These are phyloP conservation scores for Hormiphora californensis DNA, from an alignment of 37 sponge, comb jelly and placozoan genomes.

Conservation along the genomic window DNA sequence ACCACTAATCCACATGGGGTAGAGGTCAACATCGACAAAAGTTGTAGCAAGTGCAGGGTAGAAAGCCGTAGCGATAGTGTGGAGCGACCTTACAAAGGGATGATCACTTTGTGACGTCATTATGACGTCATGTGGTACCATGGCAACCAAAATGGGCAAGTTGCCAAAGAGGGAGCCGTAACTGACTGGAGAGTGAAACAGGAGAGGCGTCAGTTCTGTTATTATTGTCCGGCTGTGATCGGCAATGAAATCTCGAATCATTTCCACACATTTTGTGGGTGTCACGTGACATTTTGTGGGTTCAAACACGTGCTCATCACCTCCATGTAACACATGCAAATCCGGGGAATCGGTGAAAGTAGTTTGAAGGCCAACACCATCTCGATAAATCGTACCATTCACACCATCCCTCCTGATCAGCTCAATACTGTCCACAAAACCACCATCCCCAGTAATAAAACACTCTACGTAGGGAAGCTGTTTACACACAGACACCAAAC, in stretches of 20 bases:
- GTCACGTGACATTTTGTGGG: background rate
- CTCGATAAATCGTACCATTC: background rate
- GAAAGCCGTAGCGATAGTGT: background rate
- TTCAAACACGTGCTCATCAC: background rate
- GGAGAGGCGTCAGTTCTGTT: background rate
- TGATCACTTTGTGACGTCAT: background rate
- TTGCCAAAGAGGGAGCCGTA: slow-evolving; percentile 17
- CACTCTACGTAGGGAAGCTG: slow-evolving; percentile 9
- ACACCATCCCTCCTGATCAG: background rate
- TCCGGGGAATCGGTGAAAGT: background rate
- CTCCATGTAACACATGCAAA: background rate
- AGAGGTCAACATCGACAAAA: slow-evolving; percentile 36
- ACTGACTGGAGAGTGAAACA: slow-evolving; percentile 7
- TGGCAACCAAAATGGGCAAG: background rate
- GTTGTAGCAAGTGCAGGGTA: slow-evolving; percentile 10
- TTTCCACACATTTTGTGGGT: background rate
- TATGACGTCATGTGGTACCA: background rate
- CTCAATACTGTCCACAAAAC: background rate
- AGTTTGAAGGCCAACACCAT: background rate
- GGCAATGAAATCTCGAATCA: background rate
- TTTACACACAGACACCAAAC: slow-evolving; percentile 2
- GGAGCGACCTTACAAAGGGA: background rate
- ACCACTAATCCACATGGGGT: slow-evolving; percentile 1
- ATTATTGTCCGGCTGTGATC: background rate
- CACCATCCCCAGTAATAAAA: background rate